Evolutionary conservation across 2,113 vertebrate species (phyloP).

Genomic region (Anser cygnoides): DNA sequence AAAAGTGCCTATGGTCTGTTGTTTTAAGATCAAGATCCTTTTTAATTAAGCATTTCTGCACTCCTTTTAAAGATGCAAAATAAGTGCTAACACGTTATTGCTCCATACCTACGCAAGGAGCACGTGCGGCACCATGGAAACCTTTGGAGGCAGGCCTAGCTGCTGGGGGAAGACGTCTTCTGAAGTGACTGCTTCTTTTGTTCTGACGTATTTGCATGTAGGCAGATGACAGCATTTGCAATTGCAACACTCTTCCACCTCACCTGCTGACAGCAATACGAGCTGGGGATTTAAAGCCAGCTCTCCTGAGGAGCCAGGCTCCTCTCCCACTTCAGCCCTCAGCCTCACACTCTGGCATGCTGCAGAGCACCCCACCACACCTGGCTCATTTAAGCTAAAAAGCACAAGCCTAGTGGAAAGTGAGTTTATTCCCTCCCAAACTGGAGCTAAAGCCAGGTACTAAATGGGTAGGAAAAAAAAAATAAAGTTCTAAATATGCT

Average conservation of each 20-base stretch:
- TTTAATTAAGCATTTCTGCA: conserved; percentile 26
- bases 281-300: background rate
- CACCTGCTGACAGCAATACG: fast-evolving
- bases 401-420: background rate
- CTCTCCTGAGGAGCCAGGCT: background rate
- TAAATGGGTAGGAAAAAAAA: background rate
- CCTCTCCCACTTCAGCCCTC: background rate
- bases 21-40: conserved; percentile 57
- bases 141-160: background rate
- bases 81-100: background rate
- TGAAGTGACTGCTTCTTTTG: background rate
- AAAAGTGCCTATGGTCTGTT: background rate
- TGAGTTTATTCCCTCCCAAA: background rate
- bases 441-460: background rate
- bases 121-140: background rate
- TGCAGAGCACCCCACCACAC: background rate
- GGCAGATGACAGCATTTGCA: background rate
- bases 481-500: background rate
- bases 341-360: background rate
- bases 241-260: background rate
- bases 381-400: background rate
- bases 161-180: background rate
- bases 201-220: background rate
- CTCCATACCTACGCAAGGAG: conserved; percentile 11
- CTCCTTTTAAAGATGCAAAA: background rate